A percentile compares a stretch with the other conserved stretches of the same genome.
phyloP scores from a whole-genome alignment of 1,140 invertebrate genomes.

The Cyrtorhinus lividipennis region DNA sequence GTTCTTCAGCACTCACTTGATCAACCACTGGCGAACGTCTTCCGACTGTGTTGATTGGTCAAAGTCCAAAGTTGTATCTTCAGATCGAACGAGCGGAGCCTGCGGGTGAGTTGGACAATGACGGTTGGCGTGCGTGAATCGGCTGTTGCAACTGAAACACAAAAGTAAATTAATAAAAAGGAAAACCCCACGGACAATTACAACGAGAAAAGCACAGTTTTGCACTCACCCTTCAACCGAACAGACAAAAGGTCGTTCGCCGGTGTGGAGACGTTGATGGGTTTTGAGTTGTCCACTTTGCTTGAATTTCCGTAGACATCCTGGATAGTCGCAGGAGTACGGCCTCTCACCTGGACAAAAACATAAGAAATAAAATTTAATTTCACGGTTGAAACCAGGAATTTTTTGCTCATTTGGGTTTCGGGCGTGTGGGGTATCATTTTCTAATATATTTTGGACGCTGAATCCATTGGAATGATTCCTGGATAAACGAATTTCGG shows the following conservation, averaged over 20 bases:
- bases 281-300: slow-evolving; percentile 74
- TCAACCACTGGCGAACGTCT: slow-evolving; percentile 40
- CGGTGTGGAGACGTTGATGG: slow-evolving; percentile 65
- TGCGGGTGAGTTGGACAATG: slow-evolving; percentile 54
- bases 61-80: slow-evolving; percentile 37
- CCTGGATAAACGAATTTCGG: too few species aligned
- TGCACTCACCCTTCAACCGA: slow-evolving; percentile 46
- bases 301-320: slow-evolving; percentile 59
- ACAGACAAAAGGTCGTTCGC: slow-evolving; percentile 68
- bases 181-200: slow-evolving; percentile 13
- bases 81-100: slow-evolving; percentile 38
- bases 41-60: slow-evolving; percentile 36
- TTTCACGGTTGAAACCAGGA: neutral
- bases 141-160: slow-evolving; percentile 36
- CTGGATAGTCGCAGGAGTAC: slow-evolving; percentile 62
- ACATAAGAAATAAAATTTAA: slow-evolving; percentile 23
- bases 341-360: slow-evolving; percentile 53
- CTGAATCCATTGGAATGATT: too few species aligned
- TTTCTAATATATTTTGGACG: too few species aligned
- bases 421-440: too few species aligned
- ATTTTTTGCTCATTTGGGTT: too few species aligned
- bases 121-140: slow-evolving; percentile 69
- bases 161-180: too few species aligned
- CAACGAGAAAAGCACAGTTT: too few species aligned
- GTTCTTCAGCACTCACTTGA: slow-evolving; percentile 31